Base-by-base conservation (phyloP, 2,888 invertebrate genomes). In the Melanotus villosus region DNA sequence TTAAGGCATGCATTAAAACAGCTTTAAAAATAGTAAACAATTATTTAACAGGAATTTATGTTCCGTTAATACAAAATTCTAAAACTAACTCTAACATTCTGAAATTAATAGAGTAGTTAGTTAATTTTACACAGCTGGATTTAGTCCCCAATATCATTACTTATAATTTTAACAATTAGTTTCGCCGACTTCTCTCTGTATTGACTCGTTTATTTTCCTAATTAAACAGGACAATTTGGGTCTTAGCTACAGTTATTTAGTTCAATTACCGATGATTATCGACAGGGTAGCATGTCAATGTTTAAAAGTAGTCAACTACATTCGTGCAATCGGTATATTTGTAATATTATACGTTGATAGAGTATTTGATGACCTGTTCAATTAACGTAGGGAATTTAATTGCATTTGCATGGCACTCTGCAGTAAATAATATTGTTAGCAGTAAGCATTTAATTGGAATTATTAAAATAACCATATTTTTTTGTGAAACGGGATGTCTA, bases 351-450 rank as follows among this genome's bases (percentile, higher is more conserved):
- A 52, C 30, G 50, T 50, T 16, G 26, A 4, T 30, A 12, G 12
- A 32, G 52, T 32, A 52, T 30, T 47, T 32, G 52, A 52, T 52
- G 52, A 52, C 52, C 52, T 18, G 52, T 32, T 52, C 52, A 52
- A 32, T 52, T 52, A 52, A 32, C 52, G 18, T 14, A 30, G 52
- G 32, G 32, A 52, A 52, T 52, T 32, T 52, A 52, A 52, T 52
- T 52, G 32, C 52, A 10, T n/a, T 52, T 16, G 32, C 52, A 32
- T 32, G 52, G 32, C 52, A 32, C 52, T 32, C 16, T n/a, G 32
- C 52, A 52, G 32, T 52, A 52, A 52, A 52, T 52, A 52, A 52
- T 52, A 32, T 32, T 18, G 18, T 52, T 32, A 32, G 18, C 18
- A 7, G 16, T 6, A 32, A 16, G 12, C 18, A n/a, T 14, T 50